phyloP scores from a whole-genome alignment of 2,888 invertebrate genomes.

The Nephrotoma guestfalica region DNA sequence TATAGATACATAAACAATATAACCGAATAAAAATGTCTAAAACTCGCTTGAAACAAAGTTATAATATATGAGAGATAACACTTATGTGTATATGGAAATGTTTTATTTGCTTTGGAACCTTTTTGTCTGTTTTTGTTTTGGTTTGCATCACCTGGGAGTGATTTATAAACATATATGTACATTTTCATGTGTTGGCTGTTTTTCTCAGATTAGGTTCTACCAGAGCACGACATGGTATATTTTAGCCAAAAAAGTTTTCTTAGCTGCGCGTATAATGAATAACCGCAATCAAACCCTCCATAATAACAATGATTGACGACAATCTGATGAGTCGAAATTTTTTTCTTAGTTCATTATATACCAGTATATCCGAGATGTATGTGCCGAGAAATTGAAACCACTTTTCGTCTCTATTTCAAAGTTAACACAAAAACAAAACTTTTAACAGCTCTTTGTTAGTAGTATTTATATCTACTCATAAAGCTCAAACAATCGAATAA shows the following conservation, averaged over 20 bases:
- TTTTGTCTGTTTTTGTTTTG: not conserved
- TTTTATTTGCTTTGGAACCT: not conserved
- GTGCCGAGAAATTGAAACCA: not conserved
- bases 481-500: not conserved
- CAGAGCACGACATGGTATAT: not conserved
- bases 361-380: not conserved
- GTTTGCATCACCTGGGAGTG: not conserved
- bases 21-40: not conserved
- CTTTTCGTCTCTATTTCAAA: not conserved
- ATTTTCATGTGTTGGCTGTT: not conserved
- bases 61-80: not conserved
- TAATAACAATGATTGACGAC: not conserved
- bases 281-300: not conserved
- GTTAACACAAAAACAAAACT: not conserved
- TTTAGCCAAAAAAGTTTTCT: not conserved
- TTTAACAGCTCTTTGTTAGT: not conserved
- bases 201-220: not conserved
- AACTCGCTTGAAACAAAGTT: not conserved
- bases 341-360: not conserved
- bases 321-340: not conserved
- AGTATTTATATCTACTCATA: not conserved
- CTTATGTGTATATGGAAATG: not conserved
- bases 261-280: not conserved
- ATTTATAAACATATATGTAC: not conserved
- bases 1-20: not conserved